Percentiles rank a stretch among this genome's conserved stretches.
phyloP scores from a whole-genome alignment of 2,888 invertebrate species.

The Coenonympha arcania region DNA sequence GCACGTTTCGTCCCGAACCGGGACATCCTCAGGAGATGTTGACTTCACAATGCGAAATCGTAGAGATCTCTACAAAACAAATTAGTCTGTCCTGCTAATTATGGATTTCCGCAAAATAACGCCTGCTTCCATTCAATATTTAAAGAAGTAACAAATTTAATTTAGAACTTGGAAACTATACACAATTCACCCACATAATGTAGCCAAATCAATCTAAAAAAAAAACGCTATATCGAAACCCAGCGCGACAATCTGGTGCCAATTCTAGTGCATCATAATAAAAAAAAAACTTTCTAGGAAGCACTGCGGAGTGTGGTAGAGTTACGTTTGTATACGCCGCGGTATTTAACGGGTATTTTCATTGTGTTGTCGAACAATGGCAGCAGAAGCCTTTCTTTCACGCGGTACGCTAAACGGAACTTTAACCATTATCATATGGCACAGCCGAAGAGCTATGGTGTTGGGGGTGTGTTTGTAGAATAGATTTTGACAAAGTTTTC shows the following conservation, averaged over 20 bases:
- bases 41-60: too few species aligned
- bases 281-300: slow-evolving; percentile 3
- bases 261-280: background rate
- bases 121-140: too few species aligned
- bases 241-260: background rate
- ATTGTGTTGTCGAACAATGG: slow-evolving; percentile 7
- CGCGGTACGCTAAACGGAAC: slow-evolving; percentile 2
- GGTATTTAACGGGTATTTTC: slow-evolving; percentile 6
- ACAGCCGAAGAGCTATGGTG: background rate
- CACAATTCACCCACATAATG: background rate
- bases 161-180: background rate
- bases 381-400: slow-evolving; percentile 1
- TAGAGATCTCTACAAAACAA: too few species aligned
- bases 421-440: slow-evolving; percentile 10
- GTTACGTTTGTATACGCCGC: slow-evolving; percentile 3
- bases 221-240: too few species aligned
- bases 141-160: background rate
- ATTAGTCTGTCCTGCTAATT: too few species aligned
- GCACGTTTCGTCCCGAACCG: too few species aligned
- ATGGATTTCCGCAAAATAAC: too few species aligned
- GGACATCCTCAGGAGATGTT: too few species aligned
- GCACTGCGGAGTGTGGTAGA: slow-evolving; percentile 5
- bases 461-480: background rate
- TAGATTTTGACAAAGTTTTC: background rate
- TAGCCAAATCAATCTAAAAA: too few species aligned